A percentile compares a stretch with the other conserved stretches of the same genome.
Evolutionary conservation across 2,113 vertebrate genomes (phyloP).

Genomic region (Calypte anna): DNA sequence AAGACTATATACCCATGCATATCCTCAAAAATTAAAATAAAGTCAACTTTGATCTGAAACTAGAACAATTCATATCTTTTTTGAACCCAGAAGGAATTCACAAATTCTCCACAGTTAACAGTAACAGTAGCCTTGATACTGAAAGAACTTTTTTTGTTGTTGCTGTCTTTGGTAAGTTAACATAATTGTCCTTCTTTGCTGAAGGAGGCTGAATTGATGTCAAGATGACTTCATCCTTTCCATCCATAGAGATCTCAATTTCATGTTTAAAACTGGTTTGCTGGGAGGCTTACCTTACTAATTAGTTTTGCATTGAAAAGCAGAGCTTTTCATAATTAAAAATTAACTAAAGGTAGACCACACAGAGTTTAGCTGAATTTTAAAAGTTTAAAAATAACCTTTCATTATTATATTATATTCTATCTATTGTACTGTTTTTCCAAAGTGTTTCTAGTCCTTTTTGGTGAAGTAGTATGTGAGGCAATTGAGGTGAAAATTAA

Average conservation of each 20-base stretch:
- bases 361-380: neutral
- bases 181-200: neutral
- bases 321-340: neutral
- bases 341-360: neutral
- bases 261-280: neutral
- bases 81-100: neutral
- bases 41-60: neutral
- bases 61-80: neutral
- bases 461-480: neutral
- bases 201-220: neutral
- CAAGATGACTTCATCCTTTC: neutral
- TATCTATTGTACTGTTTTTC: neutral
- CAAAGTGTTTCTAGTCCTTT: neutral
- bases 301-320: neutral
- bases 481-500: neutral
- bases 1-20: neutral
- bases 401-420: neutral
- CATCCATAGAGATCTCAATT: neutral
- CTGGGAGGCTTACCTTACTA: neutral
- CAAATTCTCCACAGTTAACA: neutral
- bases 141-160: neutral
- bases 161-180: neutral
- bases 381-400: neutral
- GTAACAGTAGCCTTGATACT: neutral
- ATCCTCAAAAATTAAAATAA: neutral